Evolutionary conservation across 2,797 vertebrate species (phyloP).

Genomic region (Dromococcyx pavoninus): DNA sequence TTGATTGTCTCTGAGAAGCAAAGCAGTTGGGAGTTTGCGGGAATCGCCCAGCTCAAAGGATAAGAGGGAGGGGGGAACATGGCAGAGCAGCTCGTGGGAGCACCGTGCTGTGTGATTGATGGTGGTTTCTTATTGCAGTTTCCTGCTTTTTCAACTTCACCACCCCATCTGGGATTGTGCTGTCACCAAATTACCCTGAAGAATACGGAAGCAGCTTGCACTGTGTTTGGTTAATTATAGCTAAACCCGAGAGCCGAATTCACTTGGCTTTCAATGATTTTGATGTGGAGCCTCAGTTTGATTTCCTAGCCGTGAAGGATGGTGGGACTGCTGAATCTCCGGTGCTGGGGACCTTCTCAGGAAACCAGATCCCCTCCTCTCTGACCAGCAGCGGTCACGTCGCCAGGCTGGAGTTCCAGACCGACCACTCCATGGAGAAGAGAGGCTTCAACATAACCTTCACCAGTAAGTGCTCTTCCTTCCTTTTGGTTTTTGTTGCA

Average conservation of each 20-base stretch:
- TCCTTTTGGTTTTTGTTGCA: not conserved
- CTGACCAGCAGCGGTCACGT: slow-evolving; percentile 95
- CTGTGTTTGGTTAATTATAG: slow-evolving; percentile 97
- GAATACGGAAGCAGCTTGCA: slow-evolving; percentile 98
- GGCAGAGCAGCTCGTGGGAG: not conserved
- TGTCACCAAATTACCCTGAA: slow-evolving; percentile 97
- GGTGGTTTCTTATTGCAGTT: slow-evolving; percentile 80
- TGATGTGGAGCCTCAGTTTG: slow-evolving; percentile 98
- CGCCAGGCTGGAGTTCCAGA: slow-evolving; percentile 94
- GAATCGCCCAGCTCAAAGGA: not conserved
- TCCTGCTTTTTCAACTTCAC: slow-evolving; percentile 99
- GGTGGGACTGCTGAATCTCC: slow-evolving; percentile 94
- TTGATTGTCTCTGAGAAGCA: not conserved
- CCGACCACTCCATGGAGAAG: slow-evolving; percentile 96
- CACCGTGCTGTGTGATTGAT: not conserved
- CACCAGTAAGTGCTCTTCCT: slow-evolving; percentile 83
- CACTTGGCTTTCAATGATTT: slow-evolving; percentile 98
- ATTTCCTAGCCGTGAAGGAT: slow-evolving; percentile 96
- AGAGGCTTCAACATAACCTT: slow-evolving; percentile 98
- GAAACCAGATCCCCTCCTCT: slow-evolving; percentile 90
- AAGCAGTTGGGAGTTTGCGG: not conserved
- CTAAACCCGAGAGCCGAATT: slow-evolving; percentile 92
- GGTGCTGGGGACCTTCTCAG: slow-evolving; percentile 94
- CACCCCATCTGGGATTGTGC: slow-evolving; percentile 89
- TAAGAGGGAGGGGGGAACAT: rapidly evolving